Conservation (phyloP, 2,113 vertebrate species). For the Elephas maximus region DNA sequence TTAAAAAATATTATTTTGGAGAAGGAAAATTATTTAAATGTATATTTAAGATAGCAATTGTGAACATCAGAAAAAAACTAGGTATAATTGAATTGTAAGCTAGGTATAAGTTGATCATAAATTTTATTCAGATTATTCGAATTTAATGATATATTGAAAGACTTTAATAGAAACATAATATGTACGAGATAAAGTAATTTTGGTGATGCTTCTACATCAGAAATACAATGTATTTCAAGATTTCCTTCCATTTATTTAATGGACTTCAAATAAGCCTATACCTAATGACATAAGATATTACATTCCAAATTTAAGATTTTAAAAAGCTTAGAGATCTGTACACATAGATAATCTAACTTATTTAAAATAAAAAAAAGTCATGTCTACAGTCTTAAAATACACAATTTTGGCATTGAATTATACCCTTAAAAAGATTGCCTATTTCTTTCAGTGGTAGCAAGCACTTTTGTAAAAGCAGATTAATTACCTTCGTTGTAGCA, state of each 20-base stretch:
- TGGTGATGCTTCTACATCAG: conserved; percentile 35
- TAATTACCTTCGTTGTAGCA: neutral
- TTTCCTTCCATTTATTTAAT: conserved; percentile 39
- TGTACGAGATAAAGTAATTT: neutral
- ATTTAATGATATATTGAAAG: conserved; percentile 49
- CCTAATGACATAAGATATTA: neutral
- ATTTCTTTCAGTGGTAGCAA: conserved; percentile 18
- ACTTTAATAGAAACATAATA: conserved; percentile 13
- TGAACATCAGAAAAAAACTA: conserved; percentile 41
- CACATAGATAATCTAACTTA: neutral
- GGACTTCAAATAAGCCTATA: conserved; percentile 4
- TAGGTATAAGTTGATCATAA: conserved; percentile 4
- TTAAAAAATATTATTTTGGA: conserved; percentile 51
- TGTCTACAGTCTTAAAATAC: conserved; percentile 25
- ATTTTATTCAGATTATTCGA: conserved; percentile 63
- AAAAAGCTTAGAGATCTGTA: neutral
- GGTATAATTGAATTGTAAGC: neutral
- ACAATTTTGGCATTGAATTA: neutral
- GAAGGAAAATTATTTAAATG: neutral
- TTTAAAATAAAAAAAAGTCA: conserved; percentile 39
- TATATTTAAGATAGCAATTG: conserved; percentile 16
- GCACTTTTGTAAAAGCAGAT: neutral
- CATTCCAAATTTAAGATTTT: conserved; percentile 38
- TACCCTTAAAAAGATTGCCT: conserved; percentile 28
- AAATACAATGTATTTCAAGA: neutral